Percentiles rank a stretch among this genome's conserved stretches.
These are phyloP conservation scores for Melanophora roralis DNA, from an alignment of 2,888 invertebrate species.

Conservation along the genomic window DNA sequence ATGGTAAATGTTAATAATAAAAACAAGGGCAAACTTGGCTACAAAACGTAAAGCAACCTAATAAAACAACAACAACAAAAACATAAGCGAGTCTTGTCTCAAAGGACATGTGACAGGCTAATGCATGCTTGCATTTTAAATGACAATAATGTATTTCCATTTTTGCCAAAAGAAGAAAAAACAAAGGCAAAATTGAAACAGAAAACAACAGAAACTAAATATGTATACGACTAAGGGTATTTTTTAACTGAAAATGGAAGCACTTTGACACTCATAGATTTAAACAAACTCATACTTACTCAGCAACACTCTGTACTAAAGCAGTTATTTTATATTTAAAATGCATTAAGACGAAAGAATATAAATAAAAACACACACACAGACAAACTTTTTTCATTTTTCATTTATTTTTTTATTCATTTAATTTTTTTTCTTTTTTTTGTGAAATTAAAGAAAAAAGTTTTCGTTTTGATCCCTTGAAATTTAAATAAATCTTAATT, in stretches of 20 bases:
- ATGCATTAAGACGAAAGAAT: constrained; percentile 34
- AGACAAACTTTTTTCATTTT: constrained; percentile 8
- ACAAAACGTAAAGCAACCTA: constrained; percentile 45
- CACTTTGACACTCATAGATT: not conserved
- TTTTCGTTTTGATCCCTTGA: constrained; percentile 28
- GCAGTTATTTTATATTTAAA: constrained; percentile 49
- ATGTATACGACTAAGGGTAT: constrained; percentile 31
- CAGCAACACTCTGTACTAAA: not conserved
- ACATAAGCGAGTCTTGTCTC: constrained; percentile 66
- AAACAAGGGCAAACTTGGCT: constrained; percentile 43
- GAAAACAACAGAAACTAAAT: constrained; percentile 34
- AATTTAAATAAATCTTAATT: constrained; percentile 44
- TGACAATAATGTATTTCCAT: constrained; percentile 76
- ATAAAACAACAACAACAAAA: constrained; percentile 36
- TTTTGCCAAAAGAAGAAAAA: constrained; percentile 61
- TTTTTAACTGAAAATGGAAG: constrained; percentile 26
- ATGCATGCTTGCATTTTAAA: constrained; percentile 76
- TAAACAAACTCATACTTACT: not conserved
- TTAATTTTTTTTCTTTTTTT: not conserved
- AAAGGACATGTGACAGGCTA: constrained; percentile 76
- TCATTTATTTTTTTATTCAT: not conserved
- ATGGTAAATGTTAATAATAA: constrained; percentile 50
- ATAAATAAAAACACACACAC: not conserved
- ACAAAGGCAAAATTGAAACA: constrained; percentile 14
- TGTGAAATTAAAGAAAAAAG: constrained; percentile 42